Evolutionary conservation across 2,113 vertebrate genomes (phyloP).

Genomic region (Spilogale gracilis): DNA sequence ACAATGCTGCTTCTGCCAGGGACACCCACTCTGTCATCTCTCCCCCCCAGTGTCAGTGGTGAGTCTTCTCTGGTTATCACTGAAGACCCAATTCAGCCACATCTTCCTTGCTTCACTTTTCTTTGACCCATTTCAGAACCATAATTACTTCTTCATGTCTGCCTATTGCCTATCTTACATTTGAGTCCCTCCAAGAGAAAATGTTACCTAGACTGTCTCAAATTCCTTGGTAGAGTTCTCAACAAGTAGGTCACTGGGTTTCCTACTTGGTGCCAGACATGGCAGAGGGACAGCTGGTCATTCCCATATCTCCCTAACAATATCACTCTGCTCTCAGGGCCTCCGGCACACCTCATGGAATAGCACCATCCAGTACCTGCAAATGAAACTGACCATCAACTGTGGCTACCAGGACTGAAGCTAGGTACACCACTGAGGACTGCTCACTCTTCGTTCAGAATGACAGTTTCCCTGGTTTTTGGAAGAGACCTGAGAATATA

Average conservation of each 20-base stretch:
- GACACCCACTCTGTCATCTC: not conserved
- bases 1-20: not conserved
- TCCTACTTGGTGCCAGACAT: not conserved
- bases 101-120: not conserved
- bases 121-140: not conserved
- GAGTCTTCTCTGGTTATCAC: not conserved
- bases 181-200: constrained; percentile 1
- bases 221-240: not conserved
- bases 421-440: not conserved
- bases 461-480: not conserved
- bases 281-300: not conserved
- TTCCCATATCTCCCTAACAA: not conserved
- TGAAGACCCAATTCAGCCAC: not conserved
- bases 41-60: not conserved
- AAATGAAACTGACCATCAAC: not conserved
- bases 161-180: not conserved
- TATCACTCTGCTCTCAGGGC: not conserved
- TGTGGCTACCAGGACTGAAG: not conserved
- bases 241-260: not conserved
- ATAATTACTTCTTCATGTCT: not conserved
- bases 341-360: not conserved
- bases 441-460: not conserved
- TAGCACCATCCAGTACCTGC: not conserved
- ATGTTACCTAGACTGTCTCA: not conserved
- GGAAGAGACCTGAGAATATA: not conserved